phyloP scores from a whole-genome alignment of 2,888 invertebrate species.

The Ichneumoninae sp. region DNA sequence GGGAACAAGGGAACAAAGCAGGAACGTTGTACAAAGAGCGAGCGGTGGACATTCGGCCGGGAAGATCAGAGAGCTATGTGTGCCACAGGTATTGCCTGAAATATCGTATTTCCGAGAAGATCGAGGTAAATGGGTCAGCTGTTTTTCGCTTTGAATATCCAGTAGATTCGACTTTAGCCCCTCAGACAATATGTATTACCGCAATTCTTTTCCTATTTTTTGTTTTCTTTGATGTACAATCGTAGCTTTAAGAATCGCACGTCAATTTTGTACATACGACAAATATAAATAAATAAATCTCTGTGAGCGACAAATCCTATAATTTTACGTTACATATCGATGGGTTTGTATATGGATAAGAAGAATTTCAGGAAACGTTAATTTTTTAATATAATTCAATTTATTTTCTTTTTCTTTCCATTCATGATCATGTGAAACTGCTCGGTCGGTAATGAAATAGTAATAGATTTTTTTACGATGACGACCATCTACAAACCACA shows the following conservation, averaged over 20 bases:
- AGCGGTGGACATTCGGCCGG: not conserved
- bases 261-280: conserved; percentile 44
- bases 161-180: not conserved
- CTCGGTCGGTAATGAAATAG: too few relatives aligned
- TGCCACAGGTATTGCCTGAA: not conserved
- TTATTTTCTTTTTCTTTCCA: too few relatives aligned
- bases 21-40: not conserved
- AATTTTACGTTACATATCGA: not conserved
- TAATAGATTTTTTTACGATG: too few relatives aligned
- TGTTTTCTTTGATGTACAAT: conserved; percentile 3
- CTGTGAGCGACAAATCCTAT: not conserved
- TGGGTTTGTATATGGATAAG: too few relatives aligned
- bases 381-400: too few relatives aligned
- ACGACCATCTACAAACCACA: too few relatives aligned
- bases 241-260: conserved; percentile 13
- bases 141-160: not conserved
- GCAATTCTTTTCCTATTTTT: not conserved
- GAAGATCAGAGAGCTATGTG: conserved; percentile 3
- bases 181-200: conserved; percentile 13
- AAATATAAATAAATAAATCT: conserved; percentile 35
- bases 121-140: not conserved
- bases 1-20: not conserved
- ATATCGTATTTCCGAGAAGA: not conserved
- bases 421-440: too few relatives aligned
- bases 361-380: too few relatives aligned